Conservation (phyloP, 2,797 vertebrate genomes). For the Helarctos malayanus region DNA sequence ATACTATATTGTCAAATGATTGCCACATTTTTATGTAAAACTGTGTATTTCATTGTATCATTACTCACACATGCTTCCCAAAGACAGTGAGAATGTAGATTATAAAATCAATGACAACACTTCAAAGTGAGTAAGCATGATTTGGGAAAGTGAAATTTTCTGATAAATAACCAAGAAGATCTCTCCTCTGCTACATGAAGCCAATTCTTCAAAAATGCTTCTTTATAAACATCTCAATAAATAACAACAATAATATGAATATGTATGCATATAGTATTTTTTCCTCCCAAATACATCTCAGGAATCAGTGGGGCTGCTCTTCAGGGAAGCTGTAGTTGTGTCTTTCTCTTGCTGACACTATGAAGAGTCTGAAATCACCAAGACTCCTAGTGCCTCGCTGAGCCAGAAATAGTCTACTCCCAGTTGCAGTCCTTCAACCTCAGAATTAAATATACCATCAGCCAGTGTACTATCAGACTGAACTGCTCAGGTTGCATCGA, state of each 20-base stretch:
- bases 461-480: background rate
- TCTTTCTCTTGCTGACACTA: background rate
- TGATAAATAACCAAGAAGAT: background rate
- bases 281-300: background rate
- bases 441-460: background rate
- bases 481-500: slow-evolving; percentile 5
- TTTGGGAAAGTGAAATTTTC: background rate
- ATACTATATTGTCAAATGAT: background rate
- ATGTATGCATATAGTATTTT: no score
- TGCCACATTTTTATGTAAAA: background rate
- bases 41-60: background rate
- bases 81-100: background rate
- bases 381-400: background rate
- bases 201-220: background rate
- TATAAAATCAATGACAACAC: background rate
- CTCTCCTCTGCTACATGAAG: background rate
- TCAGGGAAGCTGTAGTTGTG: background rate
- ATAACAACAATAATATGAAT: background rate
- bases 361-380: background rate
- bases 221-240: slow-evolving; percentile 9
- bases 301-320: background rate
- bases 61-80: background rate
- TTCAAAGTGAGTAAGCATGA: background rate
- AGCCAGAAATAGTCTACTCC: background rate
- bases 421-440: background rate